Base-by-base conservation (phyloP, 2,113 vertebrate genomes). In the Cryptomyrus ogoouensis region DNA sequence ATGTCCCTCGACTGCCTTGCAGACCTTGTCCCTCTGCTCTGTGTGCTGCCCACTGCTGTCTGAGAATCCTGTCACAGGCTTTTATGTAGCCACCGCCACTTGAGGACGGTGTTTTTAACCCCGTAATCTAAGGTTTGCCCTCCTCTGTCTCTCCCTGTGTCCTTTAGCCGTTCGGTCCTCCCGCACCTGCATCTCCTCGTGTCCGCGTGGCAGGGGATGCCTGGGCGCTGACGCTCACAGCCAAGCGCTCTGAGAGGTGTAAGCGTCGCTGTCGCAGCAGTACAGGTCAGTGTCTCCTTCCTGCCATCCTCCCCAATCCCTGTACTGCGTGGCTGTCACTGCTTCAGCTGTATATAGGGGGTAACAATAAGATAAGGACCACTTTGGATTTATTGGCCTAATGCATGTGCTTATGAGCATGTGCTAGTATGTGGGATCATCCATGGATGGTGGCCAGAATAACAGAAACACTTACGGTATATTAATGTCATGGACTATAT, bases 161-260 rank as follows among this genome's bases (percentile, higher is more conserved):
- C 31, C 50, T 19, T 19, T 1, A 86, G 83, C 91, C 91, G 93
- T 88, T 91, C 92, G 91, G 88, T 90, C 50, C 49, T 56, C 19
- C 91, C 92, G 90, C 91, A 93, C 91, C 94, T 88, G 92, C 91
- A 89, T 84, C 66, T 90, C 91, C 90, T 89, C 90, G 90, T 94
- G 93, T 89, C 83, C 91, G 39, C 92, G 92, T 92, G 27, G 5
- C 85, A 91, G 93, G 94, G 92, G 95, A 95, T 95, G 94, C 87
- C 86, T 44, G 92, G 90, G 90, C 92, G 92, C 89, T 96, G 93
- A 94, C 90, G 6, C 49, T 88, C 91, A 91, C 90, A 24, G 89
- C 88, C 24, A 27, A 1, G 74, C 88, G 89, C 93, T 53, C 91
- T 88, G 90, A 89, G 93, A 89, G 94, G 94, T 95, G 94, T 94